Base-by-base conservation (phyloP, 2,797 vertebrate species). In the Florisuga fusca region DNA sequence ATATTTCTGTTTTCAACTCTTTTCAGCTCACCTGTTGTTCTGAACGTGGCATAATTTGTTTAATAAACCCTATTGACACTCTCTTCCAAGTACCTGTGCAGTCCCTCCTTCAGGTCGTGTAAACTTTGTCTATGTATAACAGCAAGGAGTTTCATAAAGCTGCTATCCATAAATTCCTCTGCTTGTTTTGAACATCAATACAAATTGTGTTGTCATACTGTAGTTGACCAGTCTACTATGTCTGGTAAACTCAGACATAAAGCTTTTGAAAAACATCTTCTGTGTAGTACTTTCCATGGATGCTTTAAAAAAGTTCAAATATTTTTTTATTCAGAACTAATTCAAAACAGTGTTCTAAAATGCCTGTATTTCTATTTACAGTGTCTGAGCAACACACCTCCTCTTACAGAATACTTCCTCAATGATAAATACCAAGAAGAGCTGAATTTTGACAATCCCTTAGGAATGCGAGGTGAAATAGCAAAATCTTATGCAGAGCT, bases 381-480 rank as follows among this genome's bases (percentile, higher is more conserved):
- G 99, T 99, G 99, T 98, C 98, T 99, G 97, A 99, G 99, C 98
- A 99, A 99, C 98, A 99, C 99, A 67, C 98, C 99, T 90, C 99
- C 99, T 55, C 98, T 99, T 96, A 99, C 99, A 53, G 98, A 99
- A 76, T 99, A 99, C 97, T 99, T 99, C 96, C 98, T 99, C 91
- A 99, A 99, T 97, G 99, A 99, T 97, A 99, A 99, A 95, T 99
- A 99, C 97, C 98, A 98, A 93, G 99, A 99, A 57, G 99, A 99
- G 97, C 96, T 99, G 97, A 99, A 99, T 66, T 98, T 99, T 97
- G 99, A 99, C 98, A 99, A 99, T 98, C 99, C 99, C 29, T 98
- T 99, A 97, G 99, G 99, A 93, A 99, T 99, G 99, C 98, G 99
- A 97, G 99, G 99, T 58, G 99, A 99, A 98, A 99, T 99, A 79